Conservation (phyloP, 30 jellyfish, hydroid and myxozoan species). For the Pelagia noctiluca region DNA sequence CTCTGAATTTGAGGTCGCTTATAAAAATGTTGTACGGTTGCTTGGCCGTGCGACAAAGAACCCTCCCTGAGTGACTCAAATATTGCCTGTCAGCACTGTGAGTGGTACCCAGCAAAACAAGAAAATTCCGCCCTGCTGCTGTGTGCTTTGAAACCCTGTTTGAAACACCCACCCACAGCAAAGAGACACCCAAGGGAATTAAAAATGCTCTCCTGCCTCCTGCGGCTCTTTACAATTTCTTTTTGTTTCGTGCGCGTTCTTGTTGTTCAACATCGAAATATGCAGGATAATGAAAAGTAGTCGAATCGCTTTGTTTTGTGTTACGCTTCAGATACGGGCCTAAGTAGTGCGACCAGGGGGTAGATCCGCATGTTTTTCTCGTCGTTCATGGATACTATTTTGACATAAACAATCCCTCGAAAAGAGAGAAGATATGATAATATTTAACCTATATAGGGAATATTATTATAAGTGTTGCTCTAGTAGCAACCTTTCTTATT, state of each 20-base stretch:
- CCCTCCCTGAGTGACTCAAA: neutral
- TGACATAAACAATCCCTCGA: too few relatives aligned
- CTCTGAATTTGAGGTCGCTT: too few relatives aligned
- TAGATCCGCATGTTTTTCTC: too few relatives aligned
- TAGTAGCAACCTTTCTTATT: too few relatives aligned
- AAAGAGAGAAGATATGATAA: neutral
- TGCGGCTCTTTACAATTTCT: slow-evolving; percentile 42
- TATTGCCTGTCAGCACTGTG: slow-evolving; percentile 49
- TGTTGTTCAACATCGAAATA: slow-evolving; percentile 36
- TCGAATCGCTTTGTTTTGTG: slow-evolving; percentile 50
- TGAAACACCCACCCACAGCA: slow-evolving; percentile 53
- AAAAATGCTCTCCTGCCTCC: slow-evolving; percentile 63
- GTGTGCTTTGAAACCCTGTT: slow-evolving; percentile 41
- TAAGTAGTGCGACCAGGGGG: slow-evolving; percentile 64
- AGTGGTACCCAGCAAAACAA: slow-evolving; percentile 47
- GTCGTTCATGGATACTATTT: too few relatives aligned
- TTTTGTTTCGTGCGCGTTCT: slow-evolving; percentile 58
- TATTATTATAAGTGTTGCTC: too few relatives aligned
- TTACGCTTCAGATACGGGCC: slow-evolving; percentile 65
- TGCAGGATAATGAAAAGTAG: slow-evolving; percentile 51
- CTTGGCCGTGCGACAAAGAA: slow-evolving; percentile 1
- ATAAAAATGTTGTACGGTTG: slow-evolving; percentile 33
- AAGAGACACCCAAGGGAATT: slow-evolving; percentile 65
- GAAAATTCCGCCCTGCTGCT: slow-evolving; percentile 73
- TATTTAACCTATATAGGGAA: too few relatives aligned